Evolutionary conservation across 2,113 vertebrate species (phyloP), one percentile per base, ranked within the genome.

Genomic region (Pelobates fuscus): DNA sequence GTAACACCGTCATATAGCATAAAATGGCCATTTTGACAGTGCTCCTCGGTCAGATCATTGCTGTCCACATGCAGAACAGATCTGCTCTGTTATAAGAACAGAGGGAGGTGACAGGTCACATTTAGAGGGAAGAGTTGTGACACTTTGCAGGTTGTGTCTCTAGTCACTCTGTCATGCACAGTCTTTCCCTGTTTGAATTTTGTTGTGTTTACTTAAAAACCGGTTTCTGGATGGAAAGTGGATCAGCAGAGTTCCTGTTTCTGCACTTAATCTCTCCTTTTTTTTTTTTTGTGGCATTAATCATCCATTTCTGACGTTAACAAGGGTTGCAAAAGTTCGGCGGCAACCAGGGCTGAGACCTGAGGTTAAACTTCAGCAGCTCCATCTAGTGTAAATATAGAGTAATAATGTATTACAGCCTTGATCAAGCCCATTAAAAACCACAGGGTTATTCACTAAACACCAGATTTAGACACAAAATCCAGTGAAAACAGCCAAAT

Each of bases 111-210:
- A 74, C 70, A 37, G 26, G 70, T 90, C 90, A 91, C 88, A 89
- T 84, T 87, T 88, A 86, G 87, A 81, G 83, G 86, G 89, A 92
- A 91, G 91, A 90, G 78, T 83, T 78, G 78, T 75, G 63, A 67
- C 72, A 75, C 25, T 75, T 27, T 30, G 70, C 70, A 78, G n/a
- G 14, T 55, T 73, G 78, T 59, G 77, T 71, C 79, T 78, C 78
- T 44, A 2, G 0, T 68, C 49, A 32, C 64, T 77, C 69, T 78
- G 68, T 80, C 63, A 75, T 63, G 68, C 5, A 78, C 75, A 67
- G 62, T 7, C 43, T 32, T 26, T 67, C 62, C 73, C 0, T 1
- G 68, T 79, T 78, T 32, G 71, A 26, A 6, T 71, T 59, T 75
- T 73, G 77, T 77, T 70, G 21, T 85, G 79, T 85, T 87, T 86